Percentiles rank a stretch among this genome's conserved stretches.
Evolutionary conservation across 1,140 invertebrate genomes (phyloP).

Genomic region (Caerostris darwini): DNA sequence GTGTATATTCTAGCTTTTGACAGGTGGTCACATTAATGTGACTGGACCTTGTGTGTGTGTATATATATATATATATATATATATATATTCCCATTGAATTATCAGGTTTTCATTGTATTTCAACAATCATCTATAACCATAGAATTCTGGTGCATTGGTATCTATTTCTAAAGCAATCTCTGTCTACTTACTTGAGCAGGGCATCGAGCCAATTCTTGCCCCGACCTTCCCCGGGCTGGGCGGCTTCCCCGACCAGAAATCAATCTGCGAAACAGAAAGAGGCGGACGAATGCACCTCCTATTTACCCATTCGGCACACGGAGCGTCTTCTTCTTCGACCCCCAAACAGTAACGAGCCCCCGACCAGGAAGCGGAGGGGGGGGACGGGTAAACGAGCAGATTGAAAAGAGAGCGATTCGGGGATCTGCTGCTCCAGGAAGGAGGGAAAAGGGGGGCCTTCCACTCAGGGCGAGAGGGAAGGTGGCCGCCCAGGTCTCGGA

Average conservation of each 20-base stretch:
- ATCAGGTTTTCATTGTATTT: no score
- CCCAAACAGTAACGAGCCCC: neutral
- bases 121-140: no score
- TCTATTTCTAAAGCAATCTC: no score
- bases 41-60: no score
- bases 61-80: no score
- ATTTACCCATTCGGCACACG: conserved; percentile 14
- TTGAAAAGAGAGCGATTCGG: conserved; percentile 18
- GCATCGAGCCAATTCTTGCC: no score
- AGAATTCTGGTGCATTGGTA: no score
- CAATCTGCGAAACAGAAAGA: neutral
- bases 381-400: conserved; percentile 3
- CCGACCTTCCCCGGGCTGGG: no score
- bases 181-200: no score
- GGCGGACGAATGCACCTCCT: conserved; percentile 9
- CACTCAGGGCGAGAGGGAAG: neutral
- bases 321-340: neutral
- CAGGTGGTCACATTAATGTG: no score
- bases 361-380: neutral
- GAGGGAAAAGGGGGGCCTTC: neutral
- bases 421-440: conserved; percentile 3
- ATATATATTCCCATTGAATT: no score
- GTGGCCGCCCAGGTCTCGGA: neutral
- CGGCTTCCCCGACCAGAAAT: neutral
- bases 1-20: no score